Evolutionary conservation across 2,797 vertebrate species (phyloP).

Genomic region (Spea hammondii): DNA sequence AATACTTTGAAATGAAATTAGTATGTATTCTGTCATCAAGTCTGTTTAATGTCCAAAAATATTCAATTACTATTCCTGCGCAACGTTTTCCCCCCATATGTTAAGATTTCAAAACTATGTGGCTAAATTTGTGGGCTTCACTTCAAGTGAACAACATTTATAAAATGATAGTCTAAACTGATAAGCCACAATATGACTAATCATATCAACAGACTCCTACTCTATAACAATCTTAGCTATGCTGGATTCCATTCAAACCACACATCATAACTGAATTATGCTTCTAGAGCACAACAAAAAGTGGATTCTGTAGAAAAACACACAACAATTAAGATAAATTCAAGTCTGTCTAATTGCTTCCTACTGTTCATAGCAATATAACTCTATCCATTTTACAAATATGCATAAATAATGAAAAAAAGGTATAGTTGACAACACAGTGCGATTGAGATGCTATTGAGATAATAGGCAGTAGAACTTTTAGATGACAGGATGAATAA

Average conservation of each 20-base stretch:
- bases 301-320: too few relatives aligned
- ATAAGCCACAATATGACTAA: conserved; percentile 36
- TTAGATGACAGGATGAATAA: too few relatives aligned
- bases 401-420: too few relatives aligned
- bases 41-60: conserved; percentile 21
- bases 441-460: too few relatives aligned
- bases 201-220: conserved; percentile 31
- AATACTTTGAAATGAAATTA: conserved; percentile 3
- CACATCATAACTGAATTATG: conserved; percentile 9
- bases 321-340: too few relatives aligned
- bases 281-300: too few relatives aligned
- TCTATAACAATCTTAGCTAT: conserved; percentile 11
- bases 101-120: conserved; percentile 4
- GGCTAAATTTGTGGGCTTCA: conserved; percentile 22
- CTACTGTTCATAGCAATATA: too few relatives aligned
- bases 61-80: conserved; percentile 13
- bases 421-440: too few relatives aligned
- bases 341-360: too few relatives aligned
- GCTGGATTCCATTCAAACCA: conserved; percentile 15
- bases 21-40: conserved; percentile 13
- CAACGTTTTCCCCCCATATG: conserved; percentile 1
- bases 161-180: conserved; percentile 27
- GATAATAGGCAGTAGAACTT: too few relatives aligned
- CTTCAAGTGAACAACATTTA: conserved; percentile 31
- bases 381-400: too few relatives aligned